Evolutionary conservation across 2,888 invertebrate genomes (phyloP), one percentile per base, ranked within the genome.

Genomic region (Oegoconia quadripuncta): DNA sequence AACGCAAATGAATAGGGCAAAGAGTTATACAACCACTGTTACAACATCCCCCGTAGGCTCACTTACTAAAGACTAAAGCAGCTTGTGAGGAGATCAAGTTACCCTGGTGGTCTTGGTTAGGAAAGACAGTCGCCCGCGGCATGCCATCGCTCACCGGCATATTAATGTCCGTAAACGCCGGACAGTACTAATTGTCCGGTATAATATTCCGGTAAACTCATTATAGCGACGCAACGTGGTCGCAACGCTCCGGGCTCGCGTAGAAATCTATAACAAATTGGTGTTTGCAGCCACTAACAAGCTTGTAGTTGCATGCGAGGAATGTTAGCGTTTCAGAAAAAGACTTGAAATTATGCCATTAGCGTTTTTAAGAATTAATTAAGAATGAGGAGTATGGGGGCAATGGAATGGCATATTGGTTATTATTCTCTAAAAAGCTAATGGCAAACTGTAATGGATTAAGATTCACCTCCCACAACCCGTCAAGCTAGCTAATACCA

Each of bases 1-100:
- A 91, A 91, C 89, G 87, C 84, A 89, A 89, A 89, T 86, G 81
- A 88, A 86, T 83, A 78, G 81, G 72, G 78, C 74, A 75, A 73
- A 75, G 71, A 69, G 64, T 52, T 64, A 61, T 54, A 43, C 61
- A 59, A 47, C 81, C 77, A 76, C 50, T 50, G 46, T 63, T 68
- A 41, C 27, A 31, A 55, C 78, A 68, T 40, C 74, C 61, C 50
- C 60, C 46, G 33, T 36, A 39, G 47, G 31, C 46, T 36, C 37
- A 45, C 43, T 36, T 47, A 43, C 52, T 48, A 46, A 49, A 38
- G 13, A 39, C 6, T 18, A 27, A 38, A 36, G 37, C 25, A 37
- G 37, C 32, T 23, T 35, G 38, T 27, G 36, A 38, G 50, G 46
- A 49, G 65, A 44, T 59, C 62, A 45, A 26, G 15, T 11, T 13